These are phyloP conservation scores for Macaca fascicularis DNA, from an alignment of 2,113 vertebrate species.

Conservation along the genomic window DNA sequence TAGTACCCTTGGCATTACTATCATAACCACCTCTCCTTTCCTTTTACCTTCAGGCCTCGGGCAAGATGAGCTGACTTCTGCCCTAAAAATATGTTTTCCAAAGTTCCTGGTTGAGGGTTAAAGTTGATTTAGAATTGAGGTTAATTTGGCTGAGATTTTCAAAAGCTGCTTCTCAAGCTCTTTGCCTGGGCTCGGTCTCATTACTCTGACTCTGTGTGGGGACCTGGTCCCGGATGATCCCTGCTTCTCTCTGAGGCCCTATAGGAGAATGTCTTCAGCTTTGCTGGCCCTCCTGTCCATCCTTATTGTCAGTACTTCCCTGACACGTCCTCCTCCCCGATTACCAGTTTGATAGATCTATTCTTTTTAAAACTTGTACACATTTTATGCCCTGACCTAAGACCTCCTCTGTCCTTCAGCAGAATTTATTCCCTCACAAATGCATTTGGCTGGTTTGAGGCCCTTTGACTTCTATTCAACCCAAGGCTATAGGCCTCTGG, in stretches of 20 bases:
- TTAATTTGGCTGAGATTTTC: conserved; percentile 31
- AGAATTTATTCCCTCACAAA: not conserved
- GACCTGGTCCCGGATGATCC: not conserved
- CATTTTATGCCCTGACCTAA: not conserved
- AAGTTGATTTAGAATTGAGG: not conserved
- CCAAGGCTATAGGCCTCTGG: not conserved
- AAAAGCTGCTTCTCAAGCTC: not conserved
- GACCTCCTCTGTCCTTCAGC: not conserved
- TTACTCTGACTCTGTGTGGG: not conserved
- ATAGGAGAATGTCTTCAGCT: not conserved
- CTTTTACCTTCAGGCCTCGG: not conserved
- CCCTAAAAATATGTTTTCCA: not conserved
- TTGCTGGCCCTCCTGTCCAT: not conserved
- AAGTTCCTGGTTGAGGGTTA: not conserved
- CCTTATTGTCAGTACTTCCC: not conserved
- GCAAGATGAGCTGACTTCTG: not conserved
- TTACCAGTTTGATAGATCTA: not conserved
- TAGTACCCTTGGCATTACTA: not conserved
- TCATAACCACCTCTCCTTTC: not conserved
- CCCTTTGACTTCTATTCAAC: not conserved
- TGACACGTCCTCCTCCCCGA: not conserved
- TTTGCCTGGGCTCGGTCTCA: not conserved
- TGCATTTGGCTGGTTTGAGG: not conserved
- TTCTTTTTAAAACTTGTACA: not conserved
- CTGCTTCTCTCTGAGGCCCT: not conserved